Percentiles rank a stretch among this genome's conserved stretches.
Conservation (phyloP, 2,888 invertebrate genomes). For the Thecocarcelia acutangulata region DNA sequence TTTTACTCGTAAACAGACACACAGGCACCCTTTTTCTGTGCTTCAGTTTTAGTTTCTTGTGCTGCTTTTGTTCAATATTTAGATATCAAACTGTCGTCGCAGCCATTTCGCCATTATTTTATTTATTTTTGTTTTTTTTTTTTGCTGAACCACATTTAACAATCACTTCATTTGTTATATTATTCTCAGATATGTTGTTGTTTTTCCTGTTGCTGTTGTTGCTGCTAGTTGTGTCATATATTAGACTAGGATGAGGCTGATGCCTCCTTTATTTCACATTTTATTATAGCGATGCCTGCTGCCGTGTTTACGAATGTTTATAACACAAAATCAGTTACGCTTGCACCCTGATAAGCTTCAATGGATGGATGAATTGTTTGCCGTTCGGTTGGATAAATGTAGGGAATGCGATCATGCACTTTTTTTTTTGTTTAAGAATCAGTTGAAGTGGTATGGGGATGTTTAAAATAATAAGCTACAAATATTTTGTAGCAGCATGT, state of each 20-base stretch:
- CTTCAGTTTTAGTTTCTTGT: slow-evolving; percentile 21
- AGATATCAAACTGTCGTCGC: slow-evolving; percentile 69
- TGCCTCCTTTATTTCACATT: slow-evolving; percentile 55
- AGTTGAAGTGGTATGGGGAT: slow-evolving; percentile 61
- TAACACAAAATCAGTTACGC: slow-evolving; percentile 77
- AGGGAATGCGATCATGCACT: slow-evolving; percentile 20
- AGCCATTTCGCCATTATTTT: slow-evolving; percentile 67
- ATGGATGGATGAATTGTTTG: slow-evolving; percentile 30
- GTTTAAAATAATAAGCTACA: slow-evolving; percentile 60
- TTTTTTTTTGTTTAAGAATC: slow-evolving; percentile 38
- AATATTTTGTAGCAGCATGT: slow-evolving; percentile 43
- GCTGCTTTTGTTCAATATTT: slow-evolving; percentile 55
- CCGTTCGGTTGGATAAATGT: slow-evolving; percentile 35
- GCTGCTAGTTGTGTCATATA: slow-evolving; percentile 30
- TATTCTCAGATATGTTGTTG: slow-evolving; percentile 22
- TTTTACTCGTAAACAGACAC: slow-evolving; percentile 9
- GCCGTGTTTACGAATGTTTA: slow-evolving; percentile 76
- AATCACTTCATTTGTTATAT: slow-evolving; percentile 53
- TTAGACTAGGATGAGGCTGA: slow-evolving; percentile 35
- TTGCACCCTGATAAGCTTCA: slow-evolving; percentile 70
- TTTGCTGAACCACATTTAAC: slow-evolving; percentile 56
- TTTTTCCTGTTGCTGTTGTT: slow-evolving; percentile 31
- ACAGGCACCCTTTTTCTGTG: slow-evolving; percentile 56
- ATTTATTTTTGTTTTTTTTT: slow-evolving; percentile 14
- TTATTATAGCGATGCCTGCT: slow-evolving; percentile 71